Conservation (phyloP, 2,113 vertebrate genomes). For the Pipa parva region DNA sequence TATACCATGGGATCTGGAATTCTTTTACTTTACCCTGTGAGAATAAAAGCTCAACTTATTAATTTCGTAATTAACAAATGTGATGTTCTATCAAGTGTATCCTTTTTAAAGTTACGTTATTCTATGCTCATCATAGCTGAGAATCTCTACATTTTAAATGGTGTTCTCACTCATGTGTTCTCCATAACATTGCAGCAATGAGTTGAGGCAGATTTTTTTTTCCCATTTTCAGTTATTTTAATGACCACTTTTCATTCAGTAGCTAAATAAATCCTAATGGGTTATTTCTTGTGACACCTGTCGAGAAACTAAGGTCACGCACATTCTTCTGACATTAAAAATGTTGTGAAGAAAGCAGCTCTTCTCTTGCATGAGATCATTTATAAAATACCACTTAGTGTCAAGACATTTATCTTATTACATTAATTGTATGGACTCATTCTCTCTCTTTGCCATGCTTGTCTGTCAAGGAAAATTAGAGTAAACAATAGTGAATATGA, state of each 20-base stretch:
- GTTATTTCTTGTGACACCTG: slow-evolving; percentile 16
- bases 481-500: too few species aligned
- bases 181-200: too few species aligned
- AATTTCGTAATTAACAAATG: too few species aligned
- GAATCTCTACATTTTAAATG: too few species aligned
- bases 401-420: slow-evolving; percentile 7
- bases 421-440: not conserved
- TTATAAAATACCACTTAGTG: slow-evolving; percentile 18
- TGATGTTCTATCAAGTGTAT: too few species aligned
- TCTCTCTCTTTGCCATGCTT: not conserved
- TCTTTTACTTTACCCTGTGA: too few species aligned
- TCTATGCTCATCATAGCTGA: too few species aligned
- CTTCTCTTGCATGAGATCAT: slow-evolving; percentile 7
- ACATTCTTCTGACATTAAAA: slow-evolving; percentile 19
- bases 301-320: slow-evolving; percentile 6
- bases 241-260: not conserved
- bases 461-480: not conserved
- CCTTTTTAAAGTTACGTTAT: too few species aligned
- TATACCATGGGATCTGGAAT: too few species aligned
- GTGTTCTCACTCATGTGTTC: too few species aligned
- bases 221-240: not conserved
- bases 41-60: too few species aligned
- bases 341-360: slow-evolving; percentile 7
- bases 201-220: not conserved
- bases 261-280: not conserved